Percentiles rank a stretch among this genome's conserved stretches.
phyloP scores from a whole-genome alignment of 2,113 vertebrate species.

The Callipepla squamata region DNA sequence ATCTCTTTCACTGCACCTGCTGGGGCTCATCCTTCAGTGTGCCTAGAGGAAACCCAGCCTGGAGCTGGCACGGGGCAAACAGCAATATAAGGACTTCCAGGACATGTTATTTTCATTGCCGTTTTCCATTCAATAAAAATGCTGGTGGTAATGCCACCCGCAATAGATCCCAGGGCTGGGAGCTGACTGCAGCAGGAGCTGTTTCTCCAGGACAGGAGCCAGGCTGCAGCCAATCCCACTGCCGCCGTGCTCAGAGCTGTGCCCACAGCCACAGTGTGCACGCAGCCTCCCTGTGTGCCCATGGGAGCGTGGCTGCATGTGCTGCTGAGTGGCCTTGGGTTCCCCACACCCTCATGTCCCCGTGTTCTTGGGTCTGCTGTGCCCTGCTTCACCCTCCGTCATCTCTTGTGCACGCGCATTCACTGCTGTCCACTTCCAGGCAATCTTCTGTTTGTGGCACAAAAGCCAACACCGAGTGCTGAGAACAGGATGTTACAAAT shows the following conservation, averaged over 20 bases:
- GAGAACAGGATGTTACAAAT: conserved; percentile 50
- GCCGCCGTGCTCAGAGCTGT: neutral
- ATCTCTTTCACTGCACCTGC: conserved; percentile 7
- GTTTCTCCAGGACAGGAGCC: neutral
- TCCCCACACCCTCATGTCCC: neutral
- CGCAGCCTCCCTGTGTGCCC: neutral
- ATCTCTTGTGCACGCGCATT: neutral
- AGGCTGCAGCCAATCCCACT: neutral
- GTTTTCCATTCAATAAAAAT: conserved; percentile 45
- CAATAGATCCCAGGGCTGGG: neutral
- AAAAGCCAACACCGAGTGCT: neutral
- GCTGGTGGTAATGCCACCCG: neutral
- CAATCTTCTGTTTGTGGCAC: neutral
- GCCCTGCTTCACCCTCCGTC: fast-evolving
- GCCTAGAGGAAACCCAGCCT: conserved; percentile 22
- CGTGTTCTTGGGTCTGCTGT: neutral
- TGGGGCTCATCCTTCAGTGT: neutral
- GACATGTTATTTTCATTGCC: neutral
- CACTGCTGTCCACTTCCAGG: fast-evolving
- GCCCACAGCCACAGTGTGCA: neutral
- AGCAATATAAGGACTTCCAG: conserved; percentile 6
- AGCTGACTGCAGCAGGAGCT: neutral
- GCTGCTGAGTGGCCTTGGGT: neutral
- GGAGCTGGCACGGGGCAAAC: neutral
- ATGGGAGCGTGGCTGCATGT: too few relatives aligned